Evolutionary conservation across 1,140 invertebrate species (phyloP).

Genomic region (Caenorhabditis remanei): DNA sequence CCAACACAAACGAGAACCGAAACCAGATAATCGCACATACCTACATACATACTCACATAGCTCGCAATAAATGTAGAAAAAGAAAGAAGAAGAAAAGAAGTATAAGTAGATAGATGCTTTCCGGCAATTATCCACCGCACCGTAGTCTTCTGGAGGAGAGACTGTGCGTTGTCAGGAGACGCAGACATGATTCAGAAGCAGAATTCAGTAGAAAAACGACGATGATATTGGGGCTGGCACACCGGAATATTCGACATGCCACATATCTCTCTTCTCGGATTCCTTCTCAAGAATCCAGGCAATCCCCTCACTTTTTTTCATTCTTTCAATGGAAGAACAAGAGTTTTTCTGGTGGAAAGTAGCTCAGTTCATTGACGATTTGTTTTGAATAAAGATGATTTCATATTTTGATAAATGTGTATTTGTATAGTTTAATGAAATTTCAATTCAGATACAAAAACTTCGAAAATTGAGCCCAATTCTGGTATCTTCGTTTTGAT

Average conservation of each 20-base stretch:
- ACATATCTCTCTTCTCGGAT: background rate
- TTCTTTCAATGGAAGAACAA: background rate
- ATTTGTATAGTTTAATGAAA: background rate
- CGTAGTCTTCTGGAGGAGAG: conserved; percentile 11
- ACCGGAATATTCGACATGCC: conserved; percentile 53
- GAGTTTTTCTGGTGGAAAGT: background rate
- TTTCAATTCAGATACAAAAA: background rate
- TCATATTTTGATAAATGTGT: background rate
- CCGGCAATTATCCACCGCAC: conserved; percentile 53
- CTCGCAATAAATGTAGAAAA: conserved; percentile 10
- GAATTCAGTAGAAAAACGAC: conserved; percentile 40
- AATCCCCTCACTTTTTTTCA: background rate
- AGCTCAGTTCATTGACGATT: background rate
- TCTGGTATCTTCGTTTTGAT: background rate
- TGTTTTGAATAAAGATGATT: too few relatives aligned
- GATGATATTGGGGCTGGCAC: conserved; percentile 50
- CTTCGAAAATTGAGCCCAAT: background rate
- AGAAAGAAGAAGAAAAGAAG: conserved; percentile 41
- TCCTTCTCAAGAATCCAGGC: conserved; percentile 6
- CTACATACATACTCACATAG: conserved; percentile 8
- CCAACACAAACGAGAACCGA: background rate
- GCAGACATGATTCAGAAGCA: conserved; percentile 48
- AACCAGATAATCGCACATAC: conserved; percentile 12
- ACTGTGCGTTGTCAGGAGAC: conserved; percentile 30
- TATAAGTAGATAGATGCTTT: conserved; percentile 56